These are phyloP conservation scores for Catharus minimus DNA, from an alignment of 2,113 vertebrate species.

Conservation along the genomic window DNA sequence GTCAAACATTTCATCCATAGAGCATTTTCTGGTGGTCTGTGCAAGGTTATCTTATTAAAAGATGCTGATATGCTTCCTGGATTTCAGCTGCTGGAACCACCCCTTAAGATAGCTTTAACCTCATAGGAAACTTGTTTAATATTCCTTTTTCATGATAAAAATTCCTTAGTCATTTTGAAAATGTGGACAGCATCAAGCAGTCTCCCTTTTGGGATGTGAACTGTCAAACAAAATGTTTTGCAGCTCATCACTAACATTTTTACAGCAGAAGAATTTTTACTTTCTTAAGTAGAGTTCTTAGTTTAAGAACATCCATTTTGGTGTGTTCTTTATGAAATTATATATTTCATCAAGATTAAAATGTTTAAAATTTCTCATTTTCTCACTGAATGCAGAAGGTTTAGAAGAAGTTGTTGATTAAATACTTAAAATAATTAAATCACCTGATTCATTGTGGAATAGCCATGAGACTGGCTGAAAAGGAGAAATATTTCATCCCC, in stretches of 20 bases:
- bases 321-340: background rate
- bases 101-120: background rate
- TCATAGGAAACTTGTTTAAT: background rate
- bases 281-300: background rate
- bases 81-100: background rate
- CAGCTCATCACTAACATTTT: background rate
- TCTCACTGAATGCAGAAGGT: background rate
- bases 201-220: background rate
- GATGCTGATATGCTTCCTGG: background rate
- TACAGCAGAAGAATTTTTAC: background rate
- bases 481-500: background rate
- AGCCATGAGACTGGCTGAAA: background rate
- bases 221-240: background rate
- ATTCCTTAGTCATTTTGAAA: background rate
- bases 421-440: background rate
- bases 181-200: background rate
- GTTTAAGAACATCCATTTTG: background rate
- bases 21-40: background rate
- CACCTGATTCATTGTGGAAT: background rate
- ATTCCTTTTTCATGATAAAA: background rate
- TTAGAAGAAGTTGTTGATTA: background rate
- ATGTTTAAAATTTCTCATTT: background rate
- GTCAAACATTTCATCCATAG: background rate
- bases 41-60: background rate
- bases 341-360: background rate